Conservation (phyloP, 2,113 vertebrate genomes). For the Serilophus lunatus region DNA sequence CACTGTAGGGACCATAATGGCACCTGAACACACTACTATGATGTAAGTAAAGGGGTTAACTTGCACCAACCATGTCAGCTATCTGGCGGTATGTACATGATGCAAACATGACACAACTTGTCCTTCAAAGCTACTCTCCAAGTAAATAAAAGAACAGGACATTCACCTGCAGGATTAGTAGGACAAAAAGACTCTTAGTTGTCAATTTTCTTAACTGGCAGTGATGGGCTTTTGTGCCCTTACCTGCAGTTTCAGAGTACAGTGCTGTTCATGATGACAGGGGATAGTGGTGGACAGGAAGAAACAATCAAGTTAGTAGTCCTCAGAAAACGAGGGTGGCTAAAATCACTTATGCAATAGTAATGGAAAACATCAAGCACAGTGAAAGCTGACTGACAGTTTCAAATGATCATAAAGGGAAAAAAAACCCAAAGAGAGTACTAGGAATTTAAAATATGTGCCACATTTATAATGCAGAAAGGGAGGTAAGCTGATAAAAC, state of each 20-base stretch:
- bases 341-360: not conserved
- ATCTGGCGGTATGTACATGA: not conserved
- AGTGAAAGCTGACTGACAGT: not conserved
- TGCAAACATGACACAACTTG: not conserved
- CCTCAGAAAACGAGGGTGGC: not conserved
- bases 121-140: not conserved
- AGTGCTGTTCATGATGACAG: not conserved
- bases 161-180: not conserved
- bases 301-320: not conserved
- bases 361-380: not conserved
- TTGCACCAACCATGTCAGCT: not conserved
- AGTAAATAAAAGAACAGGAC: not conserved
- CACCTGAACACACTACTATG: not conserved
- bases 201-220: not conserved
- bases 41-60: not conserved
- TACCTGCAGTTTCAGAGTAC: not conserved
- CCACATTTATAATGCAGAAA: conserved; percentile 15
- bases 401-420: not conserved
- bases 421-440: conserved; percentile 2
- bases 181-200: not conserved
- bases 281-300: not conserved
- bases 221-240: not conserved
- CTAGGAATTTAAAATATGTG: not conserved
- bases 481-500: conserved; percentile 35
- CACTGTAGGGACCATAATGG: not conserved